Percentiles rank a stretch among this genome's conserved stretches.
These are phyloP conservation scores for Agonopterix subpropinquella DNA, from an alignment of 2,888 invertebrate species.

Conservation along the genomic window DNA sequence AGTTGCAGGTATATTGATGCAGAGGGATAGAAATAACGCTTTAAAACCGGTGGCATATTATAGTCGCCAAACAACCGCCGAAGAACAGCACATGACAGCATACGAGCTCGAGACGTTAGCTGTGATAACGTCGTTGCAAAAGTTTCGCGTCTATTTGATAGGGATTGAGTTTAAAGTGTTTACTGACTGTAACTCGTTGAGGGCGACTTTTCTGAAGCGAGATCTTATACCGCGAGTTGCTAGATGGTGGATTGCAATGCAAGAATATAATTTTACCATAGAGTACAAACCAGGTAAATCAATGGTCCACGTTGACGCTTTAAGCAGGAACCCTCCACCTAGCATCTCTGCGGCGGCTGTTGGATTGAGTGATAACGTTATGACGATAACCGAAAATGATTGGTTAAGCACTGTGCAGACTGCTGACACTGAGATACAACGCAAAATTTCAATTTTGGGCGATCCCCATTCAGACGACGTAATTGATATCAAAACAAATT, in stretches of 20 bases:
- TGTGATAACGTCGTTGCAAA: constrained; percentile 24
- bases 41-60: constrained; percentile 23
- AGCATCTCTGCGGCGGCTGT: neutral
- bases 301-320: constrained; percentile 32
- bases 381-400: constrained; percentile 1
- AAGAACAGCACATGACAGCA: constrained; percentile 26
- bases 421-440: constrained; percentile 5
- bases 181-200: constrained; percentile 12
- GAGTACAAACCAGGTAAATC: constrained; percentile 17
- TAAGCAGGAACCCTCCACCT: constrained; percentile 20
- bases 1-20: constrained; percentile 26
- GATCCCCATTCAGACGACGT: constrained; percentile 6
- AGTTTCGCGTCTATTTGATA: constrained; percentile 19
- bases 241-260: constrained; percentile 27
- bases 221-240: constrained; percentile 25
- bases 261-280: constrained; percentile 26
- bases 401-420: constrained; percentile 7
- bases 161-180: constrained; percentile 11
- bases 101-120: constrained; percentile 37
- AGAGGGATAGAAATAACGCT: constrained; percentile 7
- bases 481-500: constrained; percentile 9
- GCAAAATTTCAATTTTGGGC: constrained; percentile 1
- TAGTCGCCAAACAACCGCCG: constrained; percentile 24
- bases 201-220: constrained; percentile 18
- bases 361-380: neutral